Percentiles rank a stretch among this genome's conserved stretches.
Conservation (phyloP, 2,113 vertebrate species). For the Callipepla squamata region DNA sequence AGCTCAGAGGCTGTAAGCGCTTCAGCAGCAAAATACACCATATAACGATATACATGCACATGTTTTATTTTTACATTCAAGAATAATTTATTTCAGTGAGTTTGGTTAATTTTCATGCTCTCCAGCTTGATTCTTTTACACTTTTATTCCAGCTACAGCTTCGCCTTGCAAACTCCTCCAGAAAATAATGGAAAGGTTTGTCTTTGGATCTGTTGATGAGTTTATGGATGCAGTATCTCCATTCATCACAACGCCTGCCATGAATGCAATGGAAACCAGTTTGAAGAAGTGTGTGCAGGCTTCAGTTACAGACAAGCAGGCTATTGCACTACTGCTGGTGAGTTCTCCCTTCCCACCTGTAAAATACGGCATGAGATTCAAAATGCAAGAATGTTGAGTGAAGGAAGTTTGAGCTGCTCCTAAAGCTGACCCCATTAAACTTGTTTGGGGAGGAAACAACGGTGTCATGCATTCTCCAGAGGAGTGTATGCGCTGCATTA, state of each 20-base stretch:
- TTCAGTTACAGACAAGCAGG: not conserved
- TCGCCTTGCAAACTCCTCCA: not conserved
- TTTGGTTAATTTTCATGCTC: not conserved
- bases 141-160: not conserved
- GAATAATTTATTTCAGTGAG: not conserved
- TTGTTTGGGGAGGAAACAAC: not conserved
- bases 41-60: not conserved
- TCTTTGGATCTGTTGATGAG: not conserved
- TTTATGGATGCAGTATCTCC: not conserved
- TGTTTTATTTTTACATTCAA: not conserved
- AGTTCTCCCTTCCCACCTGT: not conserved
- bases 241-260: not conserved
- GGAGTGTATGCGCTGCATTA: not conserved
- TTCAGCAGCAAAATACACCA: not conserved
- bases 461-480: not conserved
- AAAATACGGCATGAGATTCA: not conserved
- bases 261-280: not conserved
- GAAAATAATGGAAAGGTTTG: not conserved
- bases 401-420: not conserved
- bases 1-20: not conserved
- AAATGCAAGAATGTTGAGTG: not conserved
- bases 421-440: not conserved
- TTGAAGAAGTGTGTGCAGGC: not conserved
- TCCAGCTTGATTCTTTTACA: not conserved
- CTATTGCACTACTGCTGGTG: not conserved